These are phyloP conservation scores for Lasioglossum malachurum DNA, from an alignment of 2,888 invertebrate genomes.

Conservation along the genomic window DNA sequence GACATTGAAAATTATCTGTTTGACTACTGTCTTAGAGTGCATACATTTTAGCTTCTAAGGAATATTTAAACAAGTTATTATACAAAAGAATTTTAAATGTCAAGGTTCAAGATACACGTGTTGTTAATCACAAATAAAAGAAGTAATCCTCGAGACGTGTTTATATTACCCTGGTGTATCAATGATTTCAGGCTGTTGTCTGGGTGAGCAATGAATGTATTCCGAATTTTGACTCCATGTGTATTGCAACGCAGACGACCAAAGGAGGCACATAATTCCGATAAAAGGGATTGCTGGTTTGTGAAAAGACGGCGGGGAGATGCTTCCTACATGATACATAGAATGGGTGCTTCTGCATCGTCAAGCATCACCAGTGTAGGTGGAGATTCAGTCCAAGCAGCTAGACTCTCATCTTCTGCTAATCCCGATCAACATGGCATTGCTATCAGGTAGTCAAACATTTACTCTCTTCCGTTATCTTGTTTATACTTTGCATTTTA, in stretches of 20 bases:
- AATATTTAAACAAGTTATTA: background rate
- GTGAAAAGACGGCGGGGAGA: constrained; percentile 80
- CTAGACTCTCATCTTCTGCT: constrained; percentile 83
- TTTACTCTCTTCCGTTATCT: constrained; percentile 25
- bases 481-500: constrained; percentile 4
- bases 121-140: background rate
- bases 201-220: constrained; percentile 87
- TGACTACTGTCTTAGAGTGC: background rate
- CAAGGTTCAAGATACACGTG: background rate
- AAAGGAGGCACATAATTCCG: constrained; percentile 76
- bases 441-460: constrained; percentile 78
- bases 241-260: constrained; percentile 86
- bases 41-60: background rate
- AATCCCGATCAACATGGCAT: constrained; percentile 83
- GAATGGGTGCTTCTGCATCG: constrained; percentile 85
- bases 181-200: constrained; percentile 85
- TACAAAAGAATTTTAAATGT: background rate
- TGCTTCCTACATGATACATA: constrained; percentile 84
- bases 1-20: constrained; percentile 24
- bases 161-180: constrained; percentile 16
- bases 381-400: constrained; percentile 84
- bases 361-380: constrained; percentile 83
- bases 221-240: constrained; percentile 87
- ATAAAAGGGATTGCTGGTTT: constrained; percentile 80
- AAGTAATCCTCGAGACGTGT: background rate